Base-by-base conservation (phyloP, 2,888 invertebrate species). In the Drosophila sordidula region DNA sequence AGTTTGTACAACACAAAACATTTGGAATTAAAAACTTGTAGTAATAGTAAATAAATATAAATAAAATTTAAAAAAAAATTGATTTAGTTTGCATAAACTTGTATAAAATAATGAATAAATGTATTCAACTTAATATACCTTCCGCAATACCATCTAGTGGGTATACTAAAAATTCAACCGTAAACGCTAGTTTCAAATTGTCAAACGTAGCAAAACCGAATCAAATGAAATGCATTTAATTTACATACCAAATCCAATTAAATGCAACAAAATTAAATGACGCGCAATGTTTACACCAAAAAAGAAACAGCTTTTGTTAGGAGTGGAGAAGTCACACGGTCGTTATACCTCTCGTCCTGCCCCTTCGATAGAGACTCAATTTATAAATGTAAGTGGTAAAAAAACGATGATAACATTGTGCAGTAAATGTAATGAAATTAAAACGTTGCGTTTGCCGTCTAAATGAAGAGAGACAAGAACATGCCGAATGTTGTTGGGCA, bases 371-470 rank as follows among this genome's bases (percentile, higher is more conserved):
- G 73, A 46, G 54, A 84, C 62, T 78, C 75, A 81, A 72, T 81
- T 70, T 54, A 65, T 62, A 70, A 63, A 77, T 75, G 64, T 54
- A 52, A 69, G 51, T 63, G 61, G 42, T 50, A 6, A 36, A 46
- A 57, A 34, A 42, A 75, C 41, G 47, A 68, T 83, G 77, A 83
- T 80, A 77, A 67, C 66, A 77, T 71, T 75, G 69, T 55, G 69
- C 64, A 52, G 66, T 51, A 80, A 80, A 65, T 68, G 52, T 75
- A 86, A 83, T 82, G 76, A 85, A 82, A 85, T 82, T 82, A 82
- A 82, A 82, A 82, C 75, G 82, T 82, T 82, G 70, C 72, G 76
- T 69, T 85, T 80, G 64, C 64, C 50, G 47, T 46, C 63, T 66
- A 74, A 72, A 75, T 74, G 46, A 29, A n/a, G 50, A 2, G 36